Conservation (phyloP, 2,888 invertebrate genomes). For the Melieria crassipennis region DNA sequence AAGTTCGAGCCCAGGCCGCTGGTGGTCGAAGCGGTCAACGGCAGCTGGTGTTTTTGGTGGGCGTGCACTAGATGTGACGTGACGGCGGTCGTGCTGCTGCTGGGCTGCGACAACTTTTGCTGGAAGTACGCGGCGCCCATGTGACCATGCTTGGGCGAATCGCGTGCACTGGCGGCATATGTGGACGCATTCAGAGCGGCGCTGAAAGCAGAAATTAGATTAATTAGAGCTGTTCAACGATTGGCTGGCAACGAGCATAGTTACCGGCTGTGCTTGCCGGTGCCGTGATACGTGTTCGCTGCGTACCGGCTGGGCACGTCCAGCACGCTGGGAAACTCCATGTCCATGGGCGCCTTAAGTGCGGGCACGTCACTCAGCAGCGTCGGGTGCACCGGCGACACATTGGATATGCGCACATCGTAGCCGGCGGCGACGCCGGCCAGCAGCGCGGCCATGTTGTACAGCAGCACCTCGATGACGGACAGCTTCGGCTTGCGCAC, state of each 20-base stretch:
- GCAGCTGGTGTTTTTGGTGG: slow-evolving; percentile 65
- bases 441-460: slow-evolving; percentile 91
- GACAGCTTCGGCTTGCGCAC: slow-evolving; percentile 66
- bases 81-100: background rate
- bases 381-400: slow-evolving; percentile 83
- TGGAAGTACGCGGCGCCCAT: slow-evolving; percentile 16
- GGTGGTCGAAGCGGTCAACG: slow-evolving; percentile 69
- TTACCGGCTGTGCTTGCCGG: slow-evolving; percentile 77
- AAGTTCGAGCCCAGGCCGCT: slow-evolving; percentile 69
- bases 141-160: slow-evolving; percentile 14
- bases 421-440: slow-evolving; percentile 93
- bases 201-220: background rate
- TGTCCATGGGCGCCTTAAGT: slow-evolving; percentile 57
- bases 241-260: slow-evolving; percentile 38
- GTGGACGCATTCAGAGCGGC: slow-evolving; percentile 12
- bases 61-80: slow-evolving; percentile 36
- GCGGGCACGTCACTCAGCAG: slow-evolving; percentile 73
- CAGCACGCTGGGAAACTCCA: slow-evolving; percentile 43
- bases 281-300: slow-evolving; percentile 93
- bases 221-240: background rate
- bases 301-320: slow-evolving; percentile 61
- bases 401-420: slow-evolving; percentile 89
- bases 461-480: slow-evolving; percentile 70
- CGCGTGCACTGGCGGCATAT: slow-evolving; percentile 19
- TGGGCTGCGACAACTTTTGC: slow-evolving; percentile 10